phyloP scores from a whole-genome alignment of 2,888 invertebrate species.

The Blastobasis lacticolella region DNA sequence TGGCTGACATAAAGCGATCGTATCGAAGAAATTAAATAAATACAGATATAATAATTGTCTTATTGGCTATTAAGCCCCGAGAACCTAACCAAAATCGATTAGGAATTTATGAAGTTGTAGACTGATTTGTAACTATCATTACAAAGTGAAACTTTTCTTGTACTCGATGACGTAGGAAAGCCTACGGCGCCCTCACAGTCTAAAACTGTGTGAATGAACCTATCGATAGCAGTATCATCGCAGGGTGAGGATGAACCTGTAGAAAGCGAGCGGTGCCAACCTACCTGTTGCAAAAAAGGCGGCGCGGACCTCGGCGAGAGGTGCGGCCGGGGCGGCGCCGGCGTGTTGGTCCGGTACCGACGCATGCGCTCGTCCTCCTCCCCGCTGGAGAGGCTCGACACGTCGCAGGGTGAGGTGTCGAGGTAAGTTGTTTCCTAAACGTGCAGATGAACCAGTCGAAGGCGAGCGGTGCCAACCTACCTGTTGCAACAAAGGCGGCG shows the following conservation, averaged over 20 bases:
- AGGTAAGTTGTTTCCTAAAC: not conserved
- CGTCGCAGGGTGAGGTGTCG: not conserved
- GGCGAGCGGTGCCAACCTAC: slow-evolving; percentile 13
- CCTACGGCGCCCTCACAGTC: too few species aligned
- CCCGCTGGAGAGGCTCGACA: not conserved
- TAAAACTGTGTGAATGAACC: not conserved
- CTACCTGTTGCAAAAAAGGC: slow-evolving; percentile 26
- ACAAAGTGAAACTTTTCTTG: too few species aligned
- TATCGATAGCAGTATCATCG: too few species aligned
- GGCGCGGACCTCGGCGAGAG: slow-evolving; percentile 8
- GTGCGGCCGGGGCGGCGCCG: slow-evolving; percentile 22
- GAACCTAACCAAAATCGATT: too few species aligned
- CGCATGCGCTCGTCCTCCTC: slow-evolving; percentile 5
- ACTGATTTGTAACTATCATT: too few species aligned
- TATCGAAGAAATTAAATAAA: too few species aligned
- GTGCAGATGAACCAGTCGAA: not conserved
- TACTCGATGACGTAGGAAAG: too few species aligned
- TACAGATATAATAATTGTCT: too few species aligned
- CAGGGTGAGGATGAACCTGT: too few species aligned
- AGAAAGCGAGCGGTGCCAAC: not conserved
- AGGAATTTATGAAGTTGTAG: too few species aligned
- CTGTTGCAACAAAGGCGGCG: slow-evolving; percentile 22
- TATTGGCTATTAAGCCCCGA: too few species aligned
- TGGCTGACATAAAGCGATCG: too few species aligned
- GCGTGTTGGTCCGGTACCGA: slow-evolving; percentile 18